Percentiles rank a stretch among this genome's conserved stretches.
phyloP scores from a whole-genome alignment of 53 echinoderm and acorn worm species.

The Stichopus horrens region DNA sequence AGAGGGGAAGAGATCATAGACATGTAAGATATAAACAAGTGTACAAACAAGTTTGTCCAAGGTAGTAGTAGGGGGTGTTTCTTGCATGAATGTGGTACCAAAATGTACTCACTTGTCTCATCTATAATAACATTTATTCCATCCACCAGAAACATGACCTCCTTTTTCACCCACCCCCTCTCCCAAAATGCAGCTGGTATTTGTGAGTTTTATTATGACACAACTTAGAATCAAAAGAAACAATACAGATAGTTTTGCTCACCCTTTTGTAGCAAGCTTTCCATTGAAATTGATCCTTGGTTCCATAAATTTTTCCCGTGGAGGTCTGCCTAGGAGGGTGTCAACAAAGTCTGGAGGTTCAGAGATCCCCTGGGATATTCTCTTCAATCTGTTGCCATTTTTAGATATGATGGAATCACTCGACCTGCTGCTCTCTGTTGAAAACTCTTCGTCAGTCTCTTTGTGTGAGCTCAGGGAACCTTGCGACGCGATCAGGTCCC shows the following conservation, averaged over 20 bases:
- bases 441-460: slow-evolving; percentile 29
- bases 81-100: too few relatives aligned
- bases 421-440: slow-evolving; percentile 16
- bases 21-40: too few relatives aligned
- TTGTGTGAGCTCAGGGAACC: slow-evolving; percentile 37
- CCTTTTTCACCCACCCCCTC: too few relatives aligned
- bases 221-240: too few relatives aligned
- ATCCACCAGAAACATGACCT: too few relatives aligned
- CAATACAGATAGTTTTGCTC: not conserved
- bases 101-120: too few relatives aligned
- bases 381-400: slow-evolving; percentile 17
- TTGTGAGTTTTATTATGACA: too few relatives aligned
- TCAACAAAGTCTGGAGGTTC: slow-evolving; percentile 30
- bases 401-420: slow-evolving; percentile 4
- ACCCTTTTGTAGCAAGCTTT: slow-evolving; percentile 24
- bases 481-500: slow-evolving; percentile 54
- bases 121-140: too few relatives aligned
- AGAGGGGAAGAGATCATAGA: too few relatives aligned
- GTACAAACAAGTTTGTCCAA: too few relatives aligned
- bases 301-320: slow-evolving; percentile 27
- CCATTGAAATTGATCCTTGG: slow-evolving; percentile 36
- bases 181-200: too few relatives aligned
- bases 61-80: too few relatives aligned
- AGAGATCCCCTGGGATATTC: slow-evolving; percentile 4
- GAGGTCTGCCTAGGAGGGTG: slow-evolving; percentile 19